phyloP scores from a whole-genome alignment of 1,140 invertebrate genomes.

The Contarinia nasturtii region DNA sequence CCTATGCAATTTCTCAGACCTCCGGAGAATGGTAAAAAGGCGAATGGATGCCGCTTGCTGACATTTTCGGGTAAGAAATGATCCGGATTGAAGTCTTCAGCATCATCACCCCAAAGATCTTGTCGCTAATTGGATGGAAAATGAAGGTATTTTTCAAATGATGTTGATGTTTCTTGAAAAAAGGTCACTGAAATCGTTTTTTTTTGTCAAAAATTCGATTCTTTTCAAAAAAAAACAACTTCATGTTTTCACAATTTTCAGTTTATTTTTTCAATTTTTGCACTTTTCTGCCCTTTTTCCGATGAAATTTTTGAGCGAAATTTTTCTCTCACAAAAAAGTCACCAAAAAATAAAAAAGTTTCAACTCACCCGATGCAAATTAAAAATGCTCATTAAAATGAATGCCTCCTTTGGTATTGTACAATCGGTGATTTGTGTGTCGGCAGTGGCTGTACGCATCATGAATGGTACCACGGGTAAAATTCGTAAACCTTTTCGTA shows the following conservation, averaged over 20 bases:
- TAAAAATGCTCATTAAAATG: not conserved
- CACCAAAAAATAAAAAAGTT: too few relatives aligned
- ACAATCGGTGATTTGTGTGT: not conserved
- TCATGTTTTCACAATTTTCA: too few relatives aligned
- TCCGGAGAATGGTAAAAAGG: constrained; percentile 39
- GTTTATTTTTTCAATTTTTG: too few relatives aligned
- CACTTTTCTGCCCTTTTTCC: too few relatives aligned
- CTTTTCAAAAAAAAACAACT: too few relatives aligned
- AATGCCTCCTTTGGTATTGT: constrained; percentile 1
- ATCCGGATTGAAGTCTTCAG: constrained; percentile 45
- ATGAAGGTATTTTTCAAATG: too few relatives aligned
- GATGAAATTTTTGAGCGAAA: too few relatives aligned
- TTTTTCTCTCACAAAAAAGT: too few relatives aligned
- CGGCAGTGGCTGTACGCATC: constrained; percentile 14
- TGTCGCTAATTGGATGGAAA: constrained; percentile 5
- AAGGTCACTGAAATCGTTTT: too few relatives aligned
- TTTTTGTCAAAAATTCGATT: too few relatives aligned
- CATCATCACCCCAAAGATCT: constrained; percentile 34
- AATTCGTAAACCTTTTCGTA: constrained; percentile 31
- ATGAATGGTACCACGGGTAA: constrained; percentile 40
- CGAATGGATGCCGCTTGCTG: constrained; percentile 25
- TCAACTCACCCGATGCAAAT: not conserved
- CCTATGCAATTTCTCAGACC: constrained; percentile 41
- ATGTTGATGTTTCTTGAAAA: too few relatives aligned
- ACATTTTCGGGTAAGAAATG: constrained; percentile 36